Evolutionary conservation across 2,888 invertebrate genomes (phyloP).

Genomic region (Volucella inflata): DNA sequence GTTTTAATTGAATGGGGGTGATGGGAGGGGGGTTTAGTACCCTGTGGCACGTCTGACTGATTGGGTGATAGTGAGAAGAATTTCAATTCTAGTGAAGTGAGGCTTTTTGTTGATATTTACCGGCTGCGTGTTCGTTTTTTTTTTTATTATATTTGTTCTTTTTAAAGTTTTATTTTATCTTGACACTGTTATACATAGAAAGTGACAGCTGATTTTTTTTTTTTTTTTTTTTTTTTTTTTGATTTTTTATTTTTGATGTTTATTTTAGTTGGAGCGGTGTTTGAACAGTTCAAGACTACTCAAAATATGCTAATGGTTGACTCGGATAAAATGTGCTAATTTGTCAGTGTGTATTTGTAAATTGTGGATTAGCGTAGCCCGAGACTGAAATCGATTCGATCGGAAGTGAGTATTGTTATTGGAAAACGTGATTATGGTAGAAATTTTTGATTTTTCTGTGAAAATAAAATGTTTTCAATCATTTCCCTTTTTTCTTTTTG

Average conservation of each 20-base stretch:
- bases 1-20: neutral
- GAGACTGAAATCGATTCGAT: neutral
- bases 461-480: too few relatives aligned
- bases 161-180: constrained; percentile 28
- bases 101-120: constrained; percentile 29
- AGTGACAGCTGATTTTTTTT: constrained; percentile 65
- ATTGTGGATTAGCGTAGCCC: neutral
- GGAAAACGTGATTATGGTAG: constrained; percentile 8
- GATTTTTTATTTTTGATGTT: constrained; percentile 52
- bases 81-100: constrained; percentile 35
- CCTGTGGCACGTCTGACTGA: neutral
- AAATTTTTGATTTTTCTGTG: too few relatives aligned
- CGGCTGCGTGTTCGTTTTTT: neutral
- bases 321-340: constrained; percentile 59
- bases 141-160: neutral
- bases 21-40: neutral
- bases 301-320: constrained; percentile 56
- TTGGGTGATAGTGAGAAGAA: neutral
- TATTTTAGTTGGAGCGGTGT: constrained; percentile 63
- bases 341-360: constrained; percentile 30
- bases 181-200: constrained; percentile 47
- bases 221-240: constrained; percentile 64
- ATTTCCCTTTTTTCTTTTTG: too few relatives aligned
- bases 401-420: neutral
- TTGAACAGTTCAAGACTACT: constrained; percentile 61